These are phyloP conservation scores for Rosalia funebris DNA, from an alignment of 2,888 invertebrate genomes.

Conservation along the genomic window DNA sequence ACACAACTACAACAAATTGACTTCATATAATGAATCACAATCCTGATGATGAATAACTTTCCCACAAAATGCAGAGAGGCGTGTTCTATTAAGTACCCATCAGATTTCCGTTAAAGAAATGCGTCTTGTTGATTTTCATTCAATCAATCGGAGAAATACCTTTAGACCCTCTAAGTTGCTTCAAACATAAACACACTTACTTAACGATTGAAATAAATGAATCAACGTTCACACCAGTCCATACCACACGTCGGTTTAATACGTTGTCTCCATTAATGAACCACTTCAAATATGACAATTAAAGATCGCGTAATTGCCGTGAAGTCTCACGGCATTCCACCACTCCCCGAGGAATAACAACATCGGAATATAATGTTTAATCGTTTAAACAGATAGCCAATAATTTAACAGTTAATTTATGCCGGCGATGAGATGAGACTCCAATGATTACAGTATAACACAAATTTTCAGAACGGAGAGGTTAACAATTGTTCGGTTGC, in stretches of 20 bases:
- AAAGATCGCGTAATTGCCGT: neutral
- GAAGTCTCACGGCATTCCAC: neutral
- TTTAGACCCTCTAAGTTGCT: too few relatives aligned
- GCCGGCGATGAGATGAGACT: conserved; percentile 10
- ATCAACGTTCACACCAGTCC: too few relatives aligned
- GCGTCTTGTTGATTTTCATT: too few relatives aligned
- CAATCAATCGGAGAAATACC: too few relatives aligned
- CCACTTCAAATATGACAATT: neutral
- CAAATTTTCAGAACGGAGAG: conserved; percentile 4
- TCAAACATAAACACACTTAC: too few relatives aligned
- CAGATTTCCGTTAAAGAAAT: too few relatives aligned
- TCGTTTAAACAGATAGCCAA: conserved; percentile 9
- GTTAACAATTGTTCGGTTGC: conserved; percentile 3
- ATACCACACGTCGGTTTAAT: neutral
- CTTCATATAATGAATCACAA: too few relatives aligned
- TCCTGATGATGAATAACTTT: too few relatives aligned
- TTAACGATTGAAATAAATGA: too few relatives aligned
- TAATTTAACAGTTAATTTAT: conserved; percentile 21
- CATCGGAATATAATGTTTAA: neutral
- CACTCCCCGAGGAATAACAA: neutral
- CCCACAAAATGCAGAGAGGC: too few relatives aligned
- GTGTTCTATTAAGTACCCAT: too few relatives aligned
- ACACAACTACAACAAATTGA: too few relatives aligned
- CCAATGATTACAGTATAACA: conserved; percentile 14
- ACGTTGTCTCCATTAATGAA: neutral